A percentile compares a stretch with the other conserved stretches of the same genome.
phyloP scores from a whole-genome alignment of 2,888 invertebrate species.

The Cetonia aurata region DNA sequence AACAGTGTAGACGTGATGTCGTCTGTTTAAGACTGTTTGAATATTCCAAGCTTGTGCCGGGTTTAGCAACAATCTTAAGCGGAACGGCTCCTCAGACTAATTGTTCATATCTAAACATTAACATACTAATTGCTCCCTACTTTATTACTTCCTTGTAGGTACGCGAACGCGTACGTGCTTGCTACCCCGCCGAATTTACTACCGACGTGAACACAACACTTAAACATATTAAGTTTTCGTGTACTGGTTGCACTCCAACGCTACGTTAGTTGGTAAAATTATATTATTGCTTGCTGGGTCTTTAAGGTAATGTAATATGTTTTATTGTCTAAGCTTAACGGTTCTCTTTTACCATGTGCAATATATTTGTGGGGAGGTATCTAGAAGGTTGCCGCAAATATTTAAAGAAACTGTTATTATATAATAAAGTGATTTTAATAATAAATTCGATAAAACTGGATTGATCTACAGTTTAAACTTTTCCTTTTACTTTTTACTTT shows the following conservation, averaged over 20 bases:
- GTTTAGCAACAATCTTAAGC: constrained; percentile 61
- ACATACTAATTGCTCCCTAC: constrained; percentile 65
- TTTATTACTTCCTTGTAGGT: constrained; percentile 59
- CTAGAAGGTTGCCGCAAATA: too few relatives aligned
- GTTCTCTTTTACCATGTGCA: neutral
- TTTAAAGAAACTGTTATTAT: neutral
- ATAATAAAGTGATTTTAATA: neutral
- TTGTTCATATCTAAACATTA: constrained; percentile 66
- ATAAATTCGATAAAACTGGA: too few relatives aligned
- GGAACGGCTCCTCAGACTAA: constrained; percentile 64
- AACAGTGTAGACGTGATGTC: constrained; percentile 66
- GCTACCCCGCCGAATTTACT: constrained; percentile 48
- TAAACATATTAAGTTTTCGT: constrained; percentile 43
- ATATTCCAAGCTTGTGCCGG: constrained; percentile 67
- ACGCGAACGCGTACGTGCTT: constrained; percentile 58
- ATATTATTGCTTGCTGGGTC: constrained; percentile 37
- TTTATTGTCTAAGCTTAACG: constrained; percentile 11
- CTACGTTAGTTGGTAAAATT: constrained; percentile 19
- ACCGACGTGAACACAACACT: constrained; percentile 46
- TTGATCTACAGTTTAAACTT: too few relatives aligned
- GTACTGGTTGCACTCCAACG: constrained; percentile 35
- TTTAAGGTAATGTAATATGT: constrained; percentile 25
- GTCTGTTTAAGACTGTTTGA: constrained; percentile 66
- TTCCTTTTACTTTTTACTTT: too few relatives aligned
- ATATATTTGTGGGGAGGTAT: neutral